phyloP scores from a whole-genome alignment of 2,888 invertebrate genomes.

The Ectobius pallidus region DNA sequence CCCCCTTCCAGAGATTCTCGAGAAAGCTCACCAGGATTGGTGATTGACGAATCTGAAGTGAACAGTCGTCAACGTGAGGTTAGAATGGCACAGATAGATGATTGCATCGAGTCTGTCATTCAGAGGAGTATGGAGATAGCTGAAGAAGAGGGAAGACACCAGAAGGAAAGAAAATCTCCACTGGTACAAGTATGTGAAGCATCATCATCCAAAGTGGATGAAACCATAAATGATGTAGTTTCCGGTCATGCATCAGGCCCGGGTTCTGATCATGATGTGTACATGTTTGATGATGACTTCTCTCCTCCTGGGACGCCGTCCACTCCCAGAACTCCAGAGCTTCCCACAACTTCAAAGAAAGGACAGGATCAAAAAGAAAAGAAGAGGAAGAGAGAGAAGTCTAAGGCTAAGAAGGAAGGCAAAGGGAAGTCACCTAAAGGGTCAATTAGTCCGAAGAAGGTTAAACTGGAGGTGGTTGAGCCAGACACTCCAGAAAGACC shows the following conservation, averaged over 20 bases:
- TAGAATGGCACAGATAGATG: constrained; percentile 46
- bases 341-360: constrained; percentile 59
- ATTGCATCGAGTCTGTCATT: constrained; percentile 48
- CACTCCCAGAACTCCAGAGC: constrained; percentile 63
- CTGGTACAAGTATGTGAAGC: constrained; percentile 29
- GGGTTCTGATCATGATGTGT: constrained; percentile 52
- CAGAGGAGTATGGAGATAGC: constrained; percentile 40
- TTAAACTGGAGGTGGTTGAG: constrained; percentile 44
- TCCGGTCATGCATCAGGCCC: constrained; percentile 46
- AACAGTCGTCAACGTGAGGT: constrained; percentile 40
- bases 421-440: constrained; percentile 24
- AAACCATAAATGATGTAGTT: constrained; percentile 47
- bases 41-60: constrained; percentile 44
- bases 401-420: constrained; percentile 50
- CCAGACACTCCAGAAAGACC: constrained; percentile 51
- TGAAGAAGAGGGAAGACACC: background rate
- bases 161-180: background rate
- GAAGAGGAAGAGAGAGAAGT: constrained; percentile 60
- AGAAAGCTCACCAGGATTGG: constrained; percentile 42
- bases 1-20: constrained; percentile 35
- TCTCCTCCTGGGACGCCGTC: constrained; percentile 62
- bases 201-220: constrained; percentile 26
- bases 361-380: constrained; percentile 56
- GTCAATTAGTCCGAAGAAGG: constrained; percentile 38
- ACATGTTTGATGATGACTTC: constrained; percentile 53